Evolutionary conservation across 2,888 invertebrate genomes (phyloP).

Genomic region (Dryobotodes eremita): DNA sequence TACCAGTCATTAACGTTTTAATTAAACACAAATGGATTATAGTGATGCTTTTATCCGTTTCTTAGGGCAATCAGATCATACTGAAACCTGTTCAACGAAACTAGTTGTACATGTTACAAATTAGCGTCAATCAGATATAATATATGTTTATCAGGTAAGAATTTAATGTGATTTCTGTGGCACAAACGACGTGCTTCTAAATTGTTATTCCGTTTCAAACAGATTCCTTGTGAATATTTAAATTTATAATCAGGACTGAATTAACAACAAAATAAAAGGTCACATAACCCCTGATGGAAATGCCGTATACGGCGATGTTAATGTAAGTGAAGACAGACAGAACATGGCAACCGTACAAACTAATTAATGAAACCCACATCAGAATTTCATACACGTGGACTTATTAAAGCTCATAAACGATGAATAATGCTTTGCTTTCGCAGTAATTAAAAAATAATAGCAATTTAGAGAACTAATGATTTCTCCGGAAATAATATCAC

Average conservation of each 20-base stretch:
- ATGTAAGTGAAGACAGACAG: constrained; percentile 52
- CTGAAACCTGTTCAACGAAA: constrained; percentile 59
- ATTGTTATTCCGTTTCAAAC: constrained; percentile 60
- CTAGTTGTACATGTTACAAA: constrained; percentile 63
- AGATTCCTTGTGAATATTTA: constrained; percentile 69
- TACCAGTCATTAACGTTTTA: constrained; percentile 56
- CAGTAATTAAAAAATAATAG: neutral
- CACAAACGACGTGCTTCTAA: constrained; percentile 39
- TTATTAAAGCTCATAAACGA: constrained; percentile 17
- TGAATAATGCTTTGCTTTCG: constrained; percentile 7
- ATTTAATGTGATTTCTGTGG: constrained; percentile 60
- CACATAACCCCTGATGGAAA: constrained; percentile 57
- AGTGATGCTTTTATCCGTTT: constrained; percentile 51
- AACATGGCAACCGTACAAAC: constrained; percentile 54
- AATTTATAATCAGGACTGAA: constrained; percentile 65
- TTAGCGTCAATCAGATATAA: constrained; percentile 62
- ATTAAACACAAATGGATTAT: constrained; percentile 63
- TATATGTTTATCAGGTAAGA: constrained; percentile 63
- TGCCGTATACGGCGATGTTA: constrained; percentile 49
- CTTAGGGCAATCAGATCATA: constrained; percentile 56
- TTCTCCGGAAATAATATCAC: constrained; percentile 17
- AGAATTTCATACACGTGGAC: constrained; percentile 29
- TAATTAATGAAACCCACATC: constrained; percentile 61
- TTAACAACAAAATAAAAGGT: constrained; percentile 59
- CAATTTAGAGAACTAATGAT: neutral